Evolutionary conservation across 2,797 vertebrate species (phyloP).

Genomic region (Champsocephalus esox): DNA sequence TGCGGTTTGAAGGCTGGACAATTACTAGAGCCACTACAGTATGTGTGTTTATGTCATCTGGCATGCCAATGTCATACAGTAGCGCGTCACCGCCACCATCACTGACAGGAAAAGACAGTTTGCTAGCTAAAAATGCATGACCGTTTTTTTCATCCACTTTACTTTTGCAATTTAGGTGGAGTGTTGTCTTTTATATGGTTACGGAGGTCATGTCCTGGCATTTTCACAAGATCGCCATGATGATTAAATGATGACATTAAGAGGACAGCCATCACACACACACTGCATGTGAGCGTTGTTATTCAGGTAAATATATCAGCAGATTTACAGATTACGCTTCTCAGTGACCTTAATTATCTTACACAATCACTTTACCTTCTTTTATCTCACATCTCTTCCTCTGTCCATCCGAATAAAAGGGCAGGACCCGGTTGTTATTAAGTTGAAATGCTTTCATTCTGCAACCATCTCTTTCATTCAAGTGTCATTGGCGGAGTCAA

Average conservation of each 20-base stretch:
- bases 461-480: neutral
- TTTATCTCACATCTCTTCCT: neutral
- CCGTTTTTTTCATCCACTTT: neutral
- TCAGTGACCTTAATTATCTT: conserved; percentile 53
- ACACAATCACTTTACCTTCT: conserved; percentile 36
- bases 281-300: neutral
- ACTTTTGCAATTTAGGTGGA: neutral
- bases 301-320: conserved; percentile 38
- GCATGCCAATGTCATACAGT: conserved; percentile 26
- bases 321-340: conserved; percentile 33
- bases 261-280: conserved; percentile 7
- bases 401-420: conserved; percentile 8
- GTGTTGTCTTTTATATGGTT: neutral
- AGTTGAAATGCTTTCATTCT: neutral
- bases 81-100: conserved; percentile 5
- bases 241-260: conserved; percentile 4
- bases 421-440: neutral
- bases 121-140: neutral
- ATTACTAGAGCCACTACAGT: conserved; percentile 60
- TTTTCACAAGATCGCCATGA: conserved; percentile 23
- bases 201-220: conserved; percentile 18
- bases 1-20: conserved; percentile 69
- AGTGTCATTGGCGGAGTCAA: neutral
- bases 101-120: neutral
- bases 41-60: conserved; percentile 58